A percentile compares a stretch with the other conserved stretches of the same genome.
Conservation (phyloP, 2,113 vertebrate species). For the Neodontobutis hainanensis region DNA sequence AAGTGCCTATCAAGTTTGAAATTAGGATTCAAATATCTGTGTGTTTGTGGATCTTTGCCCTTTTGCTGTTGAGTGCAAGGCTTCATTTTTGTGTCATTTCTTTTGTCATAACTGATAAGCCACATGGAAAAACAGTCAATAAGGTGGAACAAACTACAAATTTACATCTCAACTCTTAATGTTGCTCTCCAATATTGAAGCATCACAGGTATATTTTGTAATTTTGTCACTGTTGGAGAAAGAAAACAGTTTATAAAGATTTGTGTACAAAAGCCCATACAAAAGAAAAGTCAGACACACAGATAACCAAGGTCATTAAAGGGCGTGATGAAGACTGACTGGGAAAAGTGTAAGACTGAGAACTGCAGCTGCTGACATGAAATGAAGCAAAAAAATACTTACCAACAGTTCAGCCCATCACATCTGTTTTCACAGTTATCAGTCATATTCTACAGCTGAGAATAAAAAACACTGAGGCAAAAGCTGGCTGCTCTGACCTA, state of each 20-base stretch:
- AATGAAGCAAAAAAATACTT: conserved; percentile 10
- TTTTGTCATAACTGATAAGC: conserved; percentile 36
- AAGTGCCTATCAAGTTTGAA: conserved; percentile 63
- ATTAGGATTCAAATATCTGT: conserved; percentile 56
- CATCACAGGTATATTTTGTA: too few relatives aligned
- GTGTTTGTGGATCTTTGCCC: not conserved
- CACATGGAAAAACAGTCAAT: conserved; percentile 33
- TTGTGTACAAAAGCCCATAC: not conserved
- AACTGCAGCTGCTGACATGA: conserved; percentile 2
- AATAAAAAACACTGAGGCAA: conserved; percentile 12
- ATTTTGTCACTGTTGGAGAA: too few relatives aligned
- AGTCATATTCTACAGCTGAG: conserved; percentile 37
- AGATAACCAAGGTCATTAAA: conserved; percentile 26
- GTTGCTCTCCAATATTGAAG: too few relatives aligned
- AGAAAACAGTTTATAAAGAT: not conserved
- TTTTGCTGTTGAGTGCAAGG: conserved; percentile 1
- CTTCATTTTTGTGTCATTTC: conserved; percentile 37
- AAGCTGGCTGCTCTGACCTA: conserved; percentile 40
- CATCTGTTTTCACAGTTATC: conserved; percentile 34
- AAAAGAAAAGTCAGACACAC: conserved; percentile 14
- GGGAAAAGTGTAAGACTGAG: conserved; percentile 8
- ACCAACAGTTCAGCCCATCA: not conserved
- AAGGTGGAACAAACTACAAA: conserved; percentile 17
- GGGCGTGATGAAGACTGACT: not conserved
- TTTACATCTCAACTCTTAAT: too few relatives aligned